phyloP scores from a whole-genome alignment of 2,888 invertebrate genomes.

The Hoplodrina blanda region DNA sequence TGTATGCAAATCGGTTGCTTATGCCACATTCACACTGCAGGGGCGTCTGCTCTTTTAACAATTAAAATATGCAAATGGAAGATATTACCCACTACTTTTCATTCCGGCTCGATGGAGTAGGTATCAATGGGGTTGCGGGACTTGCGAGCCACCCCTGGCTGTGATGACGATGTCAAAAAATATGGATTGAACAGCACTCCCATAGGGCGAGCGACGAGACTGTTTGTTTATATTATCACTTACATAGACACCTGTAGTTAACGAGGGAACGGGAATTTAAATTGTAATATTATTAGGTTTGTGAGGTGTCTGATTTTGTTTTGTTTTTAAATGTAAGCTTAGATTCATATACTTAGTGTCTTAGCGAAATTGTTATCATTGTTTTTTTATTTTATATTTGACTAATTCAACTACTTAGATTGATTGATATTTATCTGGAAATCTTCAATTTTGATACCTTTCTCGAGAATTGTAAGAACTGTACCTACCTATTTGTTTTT shows the following conservation, averaged over 20 bases:
- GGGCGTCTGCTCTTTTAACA: constrained; percentile 80
- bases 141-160: constrained; percentile 66
- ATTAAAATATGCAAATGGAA: constrained; percentile 90
- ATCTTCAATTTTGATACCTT: no score
- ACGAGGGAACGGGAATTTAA: constrained; percentile 24
- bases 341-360: neutral
- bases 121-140: constrained; percentile 74
- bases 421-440: no score
- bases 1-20: constrained; percentile 86
- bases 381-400: neutral
- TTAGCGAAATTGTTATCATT: neutral
- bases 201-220: constrained; percentile 44
- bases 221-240: constrained; percentile 67
- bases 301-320: constrained; percentile 22
- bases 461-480: no score
- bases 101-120: constrained; percentile 82
- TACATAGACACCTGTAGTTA: constrained; percentile 51
- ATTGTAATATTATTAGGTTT: constrained; percentile 29
- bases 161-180: constrained; percentile 77
- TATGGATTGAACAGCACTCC: constrained; percentile 64
- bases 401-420: no score
- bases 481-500: no score
- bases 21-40: constrained; percentile 82
- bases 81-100: constrained; percentile 89
- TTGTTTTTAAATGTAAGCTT: constrained; percentile 1